Evolutionary conservation across 2,888 invertebrate genomes (phyloP), one percentile per base, ranked within the genome.

Genomic region (Rhimphoctona megacephalus): DNA sequence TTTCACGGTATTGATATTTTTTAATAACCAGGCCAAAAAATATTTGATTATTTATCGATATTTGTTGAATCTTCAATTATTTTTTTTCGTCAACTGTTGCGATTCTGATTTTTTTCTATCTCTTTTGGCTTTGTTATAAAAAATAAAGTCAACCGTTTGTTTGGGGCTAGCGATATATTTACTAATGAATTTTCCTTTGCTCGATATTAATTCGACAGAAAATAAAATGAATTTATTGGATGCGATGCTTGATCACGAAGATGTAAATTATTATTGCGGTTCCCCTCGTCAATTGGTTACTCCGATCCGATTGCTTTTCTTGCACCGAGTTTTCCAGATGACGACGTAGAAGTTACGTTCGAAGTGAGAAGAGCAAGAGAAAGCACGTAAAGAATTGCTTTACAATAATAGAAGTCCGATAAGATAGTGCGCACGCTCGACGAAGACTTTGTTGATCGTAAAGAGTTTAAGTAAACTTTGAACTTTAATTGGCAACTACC

Each of bases 371-470:
- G 76, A 66, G 69, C 52, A 49, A 67, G 74, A 72, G 64, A 39
- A 67, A 61, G 69, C 33, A 43, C 78, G 43, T 43, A 52, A 66
- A 67, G 66, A 78, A 83, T 72, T 8, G 79, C 36, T 66, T 79
- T 67, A 69, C 49, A 84, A 79, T 79, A 84, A 84, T 84, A 79
- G 73, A 84, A 80, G 54, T 49, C 49, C n/a, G 80, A 85, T 85
- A 81, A 85, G 84, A 85, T 81, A 85, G n/a, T 57, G 43, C 17
- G 36, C 70, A 70, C 46, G 5, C 61, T 30, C 49, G 57, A 30
- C 19, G 43, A 33, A 25, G 57, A 74, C 74, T 57, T 74, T 74
- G 73, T 30, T 69, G 49, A 46, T 49, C 54, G 36, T 25, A 5
- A 52, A 46, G 78, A 79, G 66, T 43, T 46, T 61, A n/a, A 61